Base-by-base conservation (phyloP, 2,888 invertebrate species). In the Smittia sp. region DNA sequence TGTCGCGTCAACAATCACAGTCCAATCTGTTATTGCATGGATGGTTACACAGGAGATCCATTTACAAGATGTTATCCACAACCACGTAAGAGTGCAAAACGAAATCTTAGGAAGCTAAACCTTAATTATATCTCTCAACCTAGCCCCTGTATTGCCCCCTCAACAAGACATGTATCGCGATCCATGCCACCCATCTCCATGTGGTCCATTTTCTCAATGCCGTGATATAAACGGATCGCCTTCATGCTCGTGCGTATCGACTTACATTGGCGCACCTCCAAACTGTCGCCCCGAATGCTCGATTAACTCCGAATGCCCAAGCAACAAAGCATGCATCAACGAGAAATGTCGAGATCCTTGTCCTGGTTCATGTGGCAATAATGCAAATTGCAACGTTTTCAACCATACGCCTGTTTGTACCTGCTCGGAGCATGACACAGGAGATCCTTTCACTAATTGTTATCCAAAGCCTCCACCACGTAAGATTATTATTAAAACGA, bases 1-100 rank as follows among this genome's bases (percentile, higher is more conserved):
- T 93, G 93, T 80, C 86, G 86, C 76, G 91, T 92, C 75, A 89
- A 90, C 75, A 90, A 89, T 81, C 93, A 93, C 80, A 86, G 89
- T 76, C 89, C 93, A 72, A 86, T 90, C 77, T 93, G 93, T 83
- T 86, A 86, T 77, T 94, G 94, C 81, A 81, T 86, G 77, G 80
- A 82, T 74, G 91, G 90, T 72, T 90, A 87, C 81, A 88, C 89
- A 58, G 94, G 94, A 76, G 20, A 72, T 39, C 62, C 72, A 20
- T 72, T 72, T 24, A 11, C 25, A 27, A 18, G 15, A 18, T 72
- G 72, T 76, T 86, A 82, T 76, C 84, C 85, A 76, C 77, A 79
- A 66, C 80, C 81, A 13, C 76, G 85, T 84, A 75, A 80, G 81
- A 90, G 92, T 78, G 87, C 89, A 75, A 13, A 41, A 67, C 15